Conservation (phyloP, 2,888 invertebrate species). For the Diaperis boleti region DNA sequence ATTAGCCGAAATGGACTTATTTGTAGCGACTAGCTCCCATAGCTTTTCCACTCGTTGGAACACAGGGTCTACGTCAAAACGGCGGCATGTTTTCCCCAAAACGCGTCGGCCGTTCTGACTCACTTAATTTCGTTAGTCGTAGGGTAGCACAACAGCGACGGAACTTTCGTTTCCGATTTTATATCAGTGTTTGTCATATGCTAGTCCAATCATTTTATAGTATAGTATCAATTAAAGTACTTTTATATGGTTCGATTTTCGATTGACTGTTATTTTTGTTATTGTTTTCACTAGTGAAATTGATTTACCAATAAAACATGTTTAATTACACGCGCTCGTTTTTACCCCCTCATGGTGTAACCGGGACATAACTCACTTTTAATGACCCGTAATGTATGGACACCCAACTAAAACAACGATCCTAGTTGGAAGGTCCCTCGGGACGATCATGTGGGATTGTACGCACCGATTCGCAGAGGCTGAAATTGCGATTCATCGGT, state of each 20-base stretch:
- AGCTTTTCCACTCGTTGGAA: conserved; percentile 24
- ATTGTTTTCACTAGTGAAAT: conserved; percentile 50
- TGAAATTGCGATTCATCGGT: too few species aligned
- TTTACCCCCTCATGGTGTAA: neutral
- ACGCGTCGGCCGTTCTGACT: conserved; percentile 4
- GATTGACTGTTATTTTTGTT: conserved; percentile 53
- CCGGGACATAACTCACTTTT: conserved; percentile 37
- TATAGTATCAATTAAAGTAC: conserved; percentile 48
- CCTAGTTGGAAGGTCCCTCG: too few species aligned
- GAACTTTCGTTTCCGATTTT: conserved; percentile 22
- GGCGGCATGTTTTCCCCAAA: neutral
- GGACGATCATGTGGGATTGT: too few species aligned
- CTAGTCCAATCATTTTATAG: conserved; percentile 58
- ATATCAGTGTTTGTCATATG: conserved; percentile 61
- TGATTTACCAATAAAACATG: conserved; percentile 48
- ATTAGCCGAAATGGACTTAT: conserved; percentile 4
- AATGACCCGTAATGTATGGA: too few species aligned
- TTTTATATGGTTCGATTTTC: conserved; percentile 46
- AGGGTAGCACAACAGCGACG: conserved; percentile 23
- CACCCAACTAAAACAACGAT: too few species aligned
- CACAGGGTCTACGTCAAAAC: conserved; percentile 32
- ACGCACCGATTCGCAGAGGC: too few species aligned
- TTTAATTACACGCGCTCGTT: conserved; percentile 16
- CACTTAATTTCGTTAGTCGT: conserved; percentile 31
- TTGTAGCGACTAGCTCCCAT: conserved; percentile 37